Base-by-base conservation (phyloP, 2,888 invertebrate genomes). In the Phortica okadai region DNA sequence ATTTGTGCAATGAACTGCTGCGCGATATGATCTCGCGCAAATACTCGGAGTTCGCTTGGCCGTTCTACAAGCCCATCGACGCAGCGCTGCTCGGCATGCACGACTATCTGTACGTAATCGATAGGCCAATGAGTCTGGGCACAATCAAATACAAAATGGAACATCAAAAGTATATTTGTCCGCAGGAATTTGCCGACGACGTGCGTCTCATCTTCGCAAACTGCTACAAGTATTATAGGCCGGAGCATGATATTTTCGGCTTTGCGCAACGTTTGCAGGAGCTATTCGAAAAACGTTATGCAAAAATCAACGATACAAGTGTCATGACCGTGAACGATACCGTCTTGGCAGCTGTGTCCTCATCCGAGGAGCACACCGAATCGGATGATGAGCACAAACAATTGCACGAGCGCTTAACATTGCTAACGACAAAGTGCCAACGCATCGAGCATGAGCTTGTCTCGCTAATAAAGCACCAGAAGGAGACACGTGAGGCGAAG, bases 151-250 rank as follows among this genome's bases (percentile, higher is more conserved):
- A 94, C 91, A 98, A 98, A 93, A 95, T 99, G 95, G 98, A 99
- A 89, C 95, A 94, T 89, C 93, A 97, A 85, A 96, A 97, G 88
- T 99, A 99, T 91, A 95, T 95, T 90, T 95, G 95, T 77, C 96
- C 97, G 6, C 94, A 95, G 77, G 98, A 99, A 90, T 98, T 99
- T 92, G 97, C 97, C 42, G 94, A 94, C 80, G 98, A 98, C 90
- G 96, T 98, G 76, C 94, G 98, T 92, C 94, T 98, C 92, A 97
- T 99, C 93, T 98, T 97, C 92, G 97, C 97, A 80, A 99, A 99
- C 93, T 99, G 99, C 92, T 99, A 98, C 92, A 97, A 97, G 92
- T 99, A 98, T 92, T 99, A 99, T 92, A 97, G 98, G 70, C 96
- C 97, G 79, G 97, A 98, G 92, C 98, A 98, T 91, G 98, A 98